Percentiles rank a stretch among this genome's conserved stretches.
phyloP scores from a whole-genome alignment of 2,797 vertebrate genomes.

The Scolopax bukidnonensis region DNA sequence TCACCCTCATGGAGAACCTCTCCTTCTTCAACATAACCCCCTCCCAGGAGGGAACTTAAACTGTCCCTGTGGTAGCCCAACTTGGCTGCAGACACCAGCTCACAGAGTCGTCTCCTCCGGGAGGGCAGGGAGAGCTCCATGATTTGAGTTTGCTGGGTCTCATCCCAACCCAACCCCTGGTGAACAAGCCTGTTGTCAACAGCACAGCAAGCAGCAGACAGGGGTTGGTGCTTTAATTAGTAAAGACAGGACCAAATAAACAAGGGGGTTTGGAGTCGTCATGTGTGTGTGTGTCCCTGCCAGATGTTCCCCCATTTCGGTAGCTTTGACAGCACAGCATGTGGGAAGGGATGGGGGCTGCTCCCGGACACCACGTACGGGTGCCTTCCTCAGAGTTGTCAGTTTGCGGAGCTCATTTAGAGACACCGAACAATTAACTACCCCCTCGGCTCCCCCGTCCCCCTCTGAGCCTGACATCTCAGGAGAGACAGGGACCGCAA shows the following conservation, averaged over 20 bases:
- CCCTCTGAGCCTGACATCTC: conserved; percentile 33
- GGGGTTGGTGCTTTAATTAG: conserved; percentile 13
- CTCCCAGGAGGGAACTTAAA: neutral
- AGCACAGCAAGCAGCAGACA: conserved; percentile 5
- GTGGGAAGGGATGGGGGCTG: neutral
- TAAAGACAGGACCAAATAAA: neutral
- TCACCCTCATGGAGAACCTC: neutral
- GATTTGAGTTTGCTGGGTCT: neutral
- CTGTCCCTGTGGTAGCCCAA: neutral
- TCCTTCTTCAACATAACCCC: neutral
- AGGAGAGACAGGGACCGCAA: neutral
- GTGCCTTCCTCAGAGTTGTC: conserved; percentile 5
- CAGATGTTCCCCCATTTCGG: neutral
- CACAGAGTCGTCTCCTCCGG: neutral
- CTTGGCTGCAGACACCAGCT: neutral
- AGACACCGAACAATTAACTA: conserved; percentile 26
- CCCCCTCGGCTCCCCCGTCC: neutral
- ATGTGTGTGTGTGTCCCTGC: neutral
- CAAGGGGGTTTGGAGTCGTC: neutral
- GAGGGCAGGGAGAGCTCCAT: rapidly evolving
- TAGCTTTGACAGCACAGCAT: conserved; percentile 27
- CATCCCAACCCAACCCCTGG: neutral
- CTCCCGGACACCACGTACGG: neutral
- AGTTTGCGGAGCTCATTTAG: neutral
- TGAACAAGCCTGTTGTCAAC: neutral